These are phyloP conservation scores for Cinclus cinclus DNA, from an alignment of 2,113 vertebrate species.

Conservation along the genomic window DNA sequence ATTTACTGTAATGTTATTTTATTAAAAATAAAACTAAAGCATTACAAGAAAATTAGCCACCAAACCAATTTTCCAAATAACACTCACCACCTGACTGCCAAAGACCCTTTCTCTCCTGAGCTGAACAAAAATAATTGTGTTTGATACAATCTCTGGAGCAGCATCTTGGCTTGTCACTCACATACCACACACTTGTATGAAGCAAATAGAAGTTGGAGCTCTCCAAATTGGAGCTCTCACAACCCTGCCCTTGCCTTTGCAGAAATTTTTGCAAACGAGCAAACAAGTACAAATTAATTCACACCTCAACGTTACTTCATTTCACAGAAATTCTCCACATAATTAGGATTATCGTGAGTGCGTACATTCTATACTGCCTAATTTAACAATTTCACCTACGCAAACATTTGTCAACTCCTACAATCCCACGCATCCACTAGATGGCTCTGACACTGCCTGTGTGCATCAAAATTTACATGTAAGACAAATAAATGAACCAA, in stretches of 20 bases:
- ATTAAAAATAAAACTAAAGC: neutral
- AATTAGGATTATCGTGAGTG: neutral
- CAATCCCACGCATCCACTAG: conserved; percentile 29
- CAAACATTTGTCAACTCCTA: neutral
- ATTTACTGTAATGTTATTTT: neutral
- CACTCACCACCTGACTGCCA: neutral
- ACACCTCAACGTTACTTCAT: neutral
- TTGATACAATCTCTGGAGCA: neutral
- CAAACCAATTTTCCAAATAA: neutral
- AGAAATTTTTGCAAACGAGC: neutral
- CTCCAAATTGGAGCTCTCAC: neutral
- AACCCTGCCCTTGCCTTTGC: neutral
- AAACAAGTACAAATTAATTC: neutral
- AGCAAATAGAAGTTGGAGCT: neutral
- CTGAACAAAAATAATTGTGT: neutral
- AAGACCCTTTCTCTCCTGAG: neutral
- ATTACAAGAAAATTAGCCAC: neutral
- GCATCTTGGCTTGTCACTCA: neutral
- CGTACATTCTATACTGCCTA: accelerated
- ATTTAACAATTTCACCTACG: neutral
- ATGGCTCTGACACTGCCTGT: neutral
- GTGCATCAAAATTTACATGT: neutral
- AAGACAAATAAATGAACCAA: neutral
- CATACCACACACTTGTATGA: neutral
- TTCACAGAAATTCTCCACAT: neutral